Percentiles rank a stretch among this genome's conserved stretches.
Evolutionary conservation across 2,888 invertebrate genomes (phyloP).

Genomic region (Taenaris catops): DNA sequence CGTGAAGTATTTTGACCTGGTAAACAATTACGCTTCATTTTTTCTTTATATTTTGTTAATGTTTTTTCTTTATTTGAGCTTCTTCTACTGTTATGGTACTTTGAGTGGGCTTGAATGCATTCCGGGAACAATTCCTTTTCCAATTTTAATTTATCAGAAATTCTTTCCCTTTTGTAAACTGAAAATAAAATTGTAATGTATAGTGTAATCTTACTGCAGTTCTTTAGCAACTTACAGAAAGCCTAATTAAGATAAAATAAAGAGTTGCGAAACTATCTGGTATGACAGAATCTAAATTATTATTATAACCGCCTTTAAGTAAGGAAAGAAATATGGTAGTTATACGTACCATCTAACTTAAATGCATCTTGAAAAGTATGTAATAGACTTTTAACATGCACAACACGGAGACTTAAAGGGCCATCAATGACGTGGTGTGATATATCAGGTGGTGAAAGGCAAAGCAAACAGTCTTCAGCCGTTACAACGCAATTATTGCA

Average conservation of each 20-base stretch:
- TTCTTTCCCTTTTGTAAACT: constrained; percentile 47
- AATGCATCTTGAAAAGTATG: constrained; percentile 46
- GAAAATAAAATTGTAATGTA: too few species aligned
- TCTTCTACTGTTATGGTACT: constrained; percentile 62
- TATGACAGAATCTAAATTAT: too few species aligned
- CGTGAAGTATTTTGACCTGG: constrained; percentile 44
- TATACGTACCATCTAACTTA: constrained; percentile 45
- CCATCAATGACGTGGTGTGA: constrained; percentile 33
- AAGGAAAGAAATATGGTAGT: neutral
- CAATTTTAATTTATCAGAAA: constrained; percentile 51
- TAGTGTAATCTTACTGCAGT: too few species aligned
- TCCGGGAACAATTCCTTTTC: constrained; percentile 65
- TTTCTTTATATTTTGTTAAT: constrained; percentile 39
- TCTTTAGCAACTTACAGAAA: too few species aligned
- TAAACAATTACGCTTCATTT: constrained; percentile 30
- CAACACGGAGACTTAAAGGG: constrained; percentile 35
- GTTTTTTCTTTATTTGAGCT: constrained; percentile 33
- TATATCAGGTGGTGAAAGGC: constrained; percentile 35
- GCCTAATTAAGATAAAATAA: too few species aligned
- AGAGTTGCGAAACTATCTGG: too few species aligned
- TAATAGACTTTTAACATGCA: constrained; percentile 40
- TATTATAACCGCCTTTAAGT: too few species aligned
- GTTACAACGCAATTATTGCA: constrained; percentile 46
- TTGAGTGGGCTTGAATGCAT: constrained; percentile 61
- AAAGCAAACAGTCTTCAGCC: constrained; percentile 41